Evolutionary conservation across 2,888 invertebrate species (phyloP).

Genomic region (Eudemis profundana): DNA sequence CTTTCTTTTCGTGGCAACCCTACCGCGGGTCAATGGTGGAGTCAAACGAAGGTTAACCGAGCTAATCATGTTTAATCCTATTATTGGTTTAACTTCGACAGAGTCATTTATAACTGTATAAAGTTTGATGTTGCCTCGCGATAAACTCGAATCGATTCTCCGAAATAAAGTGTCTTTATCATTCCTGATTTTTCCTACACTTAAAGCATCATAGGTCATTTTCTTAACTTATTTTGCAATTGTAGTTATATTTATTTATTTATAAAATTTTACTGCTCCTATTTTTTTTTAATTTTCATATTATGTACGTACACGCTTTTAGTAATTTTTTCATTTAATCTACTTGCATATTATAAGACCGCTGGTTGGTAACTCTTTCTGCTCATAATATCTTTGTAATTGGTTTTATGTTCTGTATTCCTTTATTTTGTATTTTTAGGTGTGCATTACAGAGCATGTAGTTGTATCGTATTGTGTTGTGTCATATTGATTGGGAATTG

Average conservation of each 20-base stretch:
- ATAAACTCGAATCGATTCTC: conserved; percentile 41
- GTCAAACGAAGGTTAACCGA: conserved; percentile 66
- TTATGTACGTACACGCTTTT: no score
- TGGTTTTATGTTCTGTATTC: no score
- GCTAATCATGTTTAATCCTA: conserved; percentile 66
- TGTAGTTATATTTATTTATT: not conserved
- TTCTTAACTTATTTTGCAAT: not conserved
- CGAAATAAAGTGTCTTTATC: conserved; percentile 32
- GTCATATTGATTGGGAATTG: no score
- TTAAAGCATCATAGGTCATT: not conserved
- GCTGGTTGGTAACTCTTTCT: no score
- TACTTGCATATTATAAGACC: no score
- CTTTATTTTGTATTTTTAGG: no score
- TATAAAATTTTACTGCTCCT: no score
- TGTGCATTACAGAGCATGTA: no score
- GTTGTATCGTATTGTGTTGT: no score
- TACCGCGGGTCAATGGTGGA: conserved; percentile 50
- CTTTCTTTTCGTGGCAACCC: conserved; percentile 35
- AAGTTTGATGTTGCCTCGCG: conserved; percentile 43
- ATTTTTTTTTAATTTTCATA: no score
- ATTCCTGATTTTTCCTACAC: conserved; percentile 4
- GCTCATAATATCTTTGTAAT: no score
- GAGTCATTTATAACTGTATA: conserved; percentile 66
- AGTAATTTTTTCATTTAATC: no score
- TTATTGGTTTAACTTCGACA: conserved; percentile 63